These are phyloP conservation scores for Phaethornis superciliosus DNA, from an alignment of 2,113 vertebrate species.

Conservation along the genomic window DNA sequence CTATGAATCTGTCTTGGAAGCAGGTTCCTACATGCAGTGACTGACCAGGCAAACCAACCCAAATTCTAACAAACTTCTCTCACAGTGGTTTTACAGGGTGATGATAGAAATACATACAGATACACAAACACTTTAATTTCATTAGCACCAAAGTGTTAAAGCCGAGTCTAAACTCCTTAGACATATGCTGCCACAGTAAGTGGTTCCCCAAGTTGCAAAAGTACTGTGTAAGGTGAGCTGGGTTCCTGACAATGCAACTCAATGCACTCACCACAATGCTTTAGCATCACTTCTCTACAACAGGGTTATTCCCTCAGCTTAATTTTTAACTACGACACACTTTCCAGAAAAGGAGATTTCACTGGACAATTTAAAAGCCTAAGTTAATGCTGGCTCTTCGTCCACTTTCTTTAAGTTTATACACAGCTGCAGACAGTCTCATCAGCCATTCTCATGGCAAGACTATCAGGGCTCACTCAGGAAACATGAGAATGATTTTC, in stretches of 20 bases:
- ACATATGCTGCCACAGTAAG: not conserved
- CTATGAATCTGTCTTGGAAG: not conserved
- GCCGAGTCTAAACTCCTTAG: not conserved
- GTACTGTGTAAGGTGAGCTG: not conserved
- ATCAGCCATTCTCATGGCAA: not conserved
- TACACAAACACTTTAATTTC: not conserved
- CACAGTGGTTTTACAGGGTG: not conserved
- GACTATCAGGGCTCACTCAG: not conserved
- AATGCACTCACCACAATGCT: not conserved
- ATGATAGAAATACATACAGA: not conserved
- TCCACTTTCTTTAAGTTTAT: not conserved
- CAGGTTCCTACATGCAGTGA: not conserved
- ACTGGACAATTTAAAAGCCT: not conserved
- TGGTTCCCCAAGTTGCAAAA: not conserved
- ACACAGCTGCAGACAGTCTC: not conserved
- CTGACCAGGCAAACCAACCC: not conserved
- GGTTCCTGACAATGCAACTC: not conserved
- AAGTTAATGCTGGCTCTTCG: not conserved
- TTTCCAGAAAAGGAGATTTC: not conserved
- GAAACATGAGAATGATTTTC: not conserved
- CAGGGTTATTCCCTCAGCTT: not conserved
- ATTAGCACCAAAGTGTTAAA: not conserved
- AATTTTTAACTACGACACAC: not conserved
- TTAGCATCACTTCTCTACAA: not conserved
- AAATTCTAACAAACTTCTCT: not conserved